Evolutionary conservation across 2,113 vertebrate genomes (phyloP).

Genomic region (Synchiropus splendidus): DNA sequence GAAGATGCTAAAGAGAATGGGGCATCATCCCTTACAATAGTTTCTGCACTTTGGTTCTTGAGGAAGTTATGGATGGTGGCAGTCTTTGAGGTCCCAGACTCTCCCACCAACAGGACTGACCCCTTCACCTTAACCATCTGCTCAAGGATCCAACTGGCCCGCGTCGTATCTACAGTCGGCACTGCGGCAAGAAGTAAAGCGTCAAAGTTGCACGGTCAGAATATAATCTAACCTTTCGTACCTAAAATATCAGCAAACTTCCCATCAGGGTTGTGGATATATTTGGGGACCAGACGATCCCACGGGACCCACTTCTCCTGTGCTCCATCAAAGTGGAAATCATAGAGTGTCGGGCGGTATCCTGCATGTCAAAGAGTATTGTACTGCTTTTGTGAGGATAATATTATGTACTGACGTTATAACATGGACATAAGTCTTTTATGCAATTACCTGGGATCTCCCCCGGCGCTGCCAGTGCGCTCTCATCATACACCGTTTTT

Average conservation of each 20-base stretch:
- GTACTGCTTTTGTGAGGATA: no score
- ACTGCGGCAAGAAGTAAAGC: slow-evolving; percentile 60
- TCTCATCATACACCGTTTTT: slow-evolving; percentile 55
- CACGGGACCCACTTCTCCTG: slow-evolving; percentile 80
- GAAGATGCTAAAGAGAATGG: no score
- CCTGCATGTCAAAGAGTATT: no score
- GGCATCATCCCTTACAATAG: slow-evolving; percentile 67
- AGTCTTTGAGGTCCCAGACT: slow-evolving; percentile 94
- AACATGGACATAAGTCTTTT: no score
- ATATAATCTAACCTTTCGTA: slow-evolving; percentile 35
- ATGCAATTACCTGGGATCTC: slow-evolving; percentile 81
- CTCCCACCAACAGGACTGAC: slow-evolving; percentile 85
- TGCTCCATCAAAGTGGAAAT: slow-evolving; percentile 83
- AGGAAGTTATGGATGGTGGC: slow-evolving; percentile 89
- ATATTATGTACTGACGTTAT: no score
- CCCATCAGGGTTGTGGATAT: slow-evolving; percentile 68
- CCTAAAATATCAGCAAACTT: slow-evolving; percentile 88
- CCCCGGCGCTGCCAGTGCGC: slow-evolving; percentile 69
- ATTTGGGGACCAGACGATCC: slow-evolving; percentile 77
- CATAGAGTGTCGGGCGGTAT: slow-evolving; percentile 80
- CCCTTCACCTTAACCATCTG: slow-evolving; percentile 83
- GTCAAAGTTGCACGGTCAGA: neutral
- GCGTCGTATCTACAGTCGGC: slow-evolving; percentile 86
- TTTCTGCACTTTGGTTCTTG: slow-evolving; percentile 69
- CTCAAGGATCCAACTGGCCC: slow-evolving; percentile 81